Percentiles rank a stretch among this genome's conserved stretches.
These are phyloP conservation scores for Distichodus sexfasciatus DNA, from an alignment of 2,797 vertebrate genomes.

Conservation along the genomic window DNA sequence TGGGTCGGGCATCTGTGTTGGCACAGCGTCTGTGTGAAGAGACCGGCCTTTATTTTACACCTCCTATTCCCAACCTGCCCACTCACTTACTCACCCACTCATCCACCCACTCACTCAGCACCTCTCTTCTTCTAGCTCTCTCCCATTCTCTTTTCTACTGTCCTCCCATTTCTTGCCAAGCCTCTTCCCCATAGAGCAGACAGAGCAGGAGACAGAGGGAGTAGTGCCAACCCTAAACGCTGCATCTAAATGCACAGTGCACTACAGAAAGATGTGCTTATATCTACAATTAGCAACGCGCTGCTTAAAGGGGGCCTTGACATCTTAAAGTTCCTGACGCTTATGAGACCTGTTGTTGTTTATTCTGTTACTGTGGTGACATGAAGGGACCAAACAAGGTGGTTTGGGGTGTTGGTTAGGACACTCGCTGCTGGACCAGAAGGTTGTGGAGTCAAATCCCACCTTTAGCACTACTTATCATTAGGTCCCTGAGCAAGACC, in stretches of 20 bases:
- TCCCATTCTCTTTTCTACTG: conserved; percentile 30
- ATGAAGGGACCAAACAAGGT: too few species aligned
- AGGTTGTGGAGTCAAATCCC: too few species aligned
- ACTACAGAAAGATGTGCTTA: conserved; percentile 1
- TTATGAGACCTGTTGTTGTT: too few species aligned
- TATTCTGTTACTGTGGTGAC: too few species aligned
- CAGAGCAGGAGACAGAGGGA: not conserved
- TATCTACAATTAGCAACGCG: too few species aligned
- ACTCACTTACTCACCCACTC: conserved; percentile 3
- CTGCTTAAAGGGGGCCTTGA: too few species aligned
- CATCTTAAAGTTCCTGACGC: too few species aligned
- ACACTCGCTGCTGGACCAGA: too few species aligned
- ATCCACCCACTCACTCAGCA: conserved; percentile 20
- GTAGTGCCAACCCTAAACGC: not conserved
- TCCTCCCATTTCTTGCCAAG: conserved; percentile 22
- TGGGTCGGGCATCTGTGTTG: not conserved
- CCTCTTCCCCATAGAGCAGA: conserved; percentile 16
- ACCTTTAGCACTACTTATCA: too few species aligned
- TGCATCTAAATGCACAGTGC: conserved; percentile 18
- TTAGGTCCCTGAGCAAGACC: too few species aligned
- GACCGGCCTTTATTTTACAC: conserved; percentile 13
- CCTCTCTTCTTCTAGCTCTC: not conserved
- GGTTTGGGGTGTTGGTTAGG: too few species aligned
- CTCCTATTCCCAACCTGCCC: not conserved
- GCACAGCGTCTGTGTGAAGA: not conserved